phyloP scores from a whole-genome alignment of 2,888 invertebrate genomes.

The Andrena flavipes region DNA sequence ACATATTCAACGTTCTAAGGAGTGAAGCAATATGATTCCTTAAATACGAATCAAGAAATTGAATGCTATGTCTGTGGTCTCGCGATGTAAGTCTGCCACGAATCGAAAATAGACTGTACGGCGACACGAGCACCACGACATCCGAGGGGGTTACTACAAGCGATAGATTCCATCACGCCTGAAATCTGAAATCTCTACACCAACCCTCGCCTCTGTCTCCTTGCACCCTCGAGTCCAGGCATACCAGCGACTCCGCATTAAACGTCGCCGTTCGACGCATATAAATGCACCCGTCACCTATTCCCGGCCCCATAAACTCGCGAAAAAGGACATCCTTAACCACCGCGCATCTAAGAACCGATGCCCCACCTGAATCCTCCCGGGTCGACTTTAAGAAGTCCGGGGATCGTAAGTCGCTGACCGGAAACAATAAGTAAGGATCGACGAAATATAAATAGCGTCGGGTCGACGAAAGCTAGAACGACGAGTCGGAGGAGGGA shows the following conservation, averaged over 20 bases:
- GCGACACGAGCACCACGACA: not conserved
- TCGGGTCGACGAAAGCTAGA: slow-evolving; percentile 51
- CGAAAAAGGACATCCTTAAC: not conserved
- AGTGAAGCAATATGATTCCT: too few relatives aligned
- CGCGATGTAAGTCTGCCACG: not conserved
- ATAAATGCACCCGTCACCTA: not conserved
- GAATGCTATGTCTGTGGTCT: too few relatives aligned
- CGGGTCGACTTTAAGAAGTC: slow-evolving; percentile 7
- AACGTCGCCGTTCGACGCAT: slow-evolving; percentile 6
- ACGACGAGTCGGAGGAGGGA: slow-evolving; percentile 15
- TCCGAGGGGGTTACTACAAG: slow-evolving; percentile 10
- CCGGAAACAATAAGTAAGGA: slow-evolving; percentile 41
- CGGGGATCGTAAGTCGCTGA: slow-evolving; percentile 4
- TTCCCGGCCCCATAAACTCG: not conserved
- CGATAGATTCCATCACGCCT: slow-evolving; percentile 36
- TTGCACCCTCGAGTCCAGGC: not conserved
- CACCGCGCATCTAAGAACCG: not conserved
- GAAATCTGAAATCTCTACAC: slow-evolving; percentile 4
- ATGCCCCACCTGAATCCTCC: not conserved
- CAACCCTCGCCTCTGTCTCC: not conserved
- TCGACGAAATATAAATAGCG: slow-evolving; percentile 70
- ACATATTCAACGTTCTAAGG: too few relatives aligned
- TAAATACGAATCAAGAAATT: not conserved
- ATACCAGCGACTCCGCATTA: not conserved
- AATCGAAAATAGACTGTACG: not conserved